Conservation (phyloP, 2,888 invertebrate species). For the Brenthis hecate region DNA sequence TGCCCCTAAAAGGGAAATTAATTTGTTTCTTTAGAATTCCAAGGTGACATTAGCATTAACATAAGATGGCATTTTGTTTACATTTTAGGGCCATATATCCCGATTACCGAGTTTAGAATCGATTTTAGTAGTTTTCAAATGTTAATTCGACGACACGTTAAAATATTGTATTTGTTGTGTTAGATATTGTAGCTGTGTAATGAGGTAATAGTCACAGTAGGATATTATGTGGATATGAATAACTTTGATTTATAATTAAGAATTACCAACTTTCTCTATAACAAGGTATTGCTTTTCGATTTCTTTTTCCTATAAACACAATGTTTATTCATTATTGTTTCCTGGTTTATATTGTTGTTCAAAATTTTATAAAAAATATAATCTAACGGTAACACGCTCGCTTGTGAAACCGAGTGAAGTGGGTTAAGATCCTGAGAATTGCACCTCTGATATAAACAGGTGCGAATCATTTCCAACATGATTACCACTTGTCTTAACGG, state of each 20-base stretch:
- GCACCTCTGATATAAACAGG: no score
- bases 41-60: slow-evolving; percentile 29
- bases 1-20: slow-evolving; percentile 26
- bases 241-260: slow-evolving; percentile 33
- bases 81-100: slow-evolving; percentile 24
- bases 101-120: slow-evolving; percentile 31
- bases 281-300: not conserved
- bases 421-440: no score
- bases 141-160: slow-evolving; percentile 31
- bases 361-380: no score
- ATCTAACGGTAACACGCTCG: no score
- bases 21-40: slow-evolving; percentile 31
- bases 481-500: no score
- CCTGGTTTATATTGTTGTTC: no score
- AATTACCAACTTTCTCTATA: slow-evolving; percentile 33
- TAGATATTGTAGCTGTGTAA: slow-evolving; percentile 31
- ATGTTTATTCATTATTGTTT: no score
- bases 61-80: slow-evolving; percentile 31
- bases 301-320: not conserved
- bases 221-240: slow-evolving; percentile 15
- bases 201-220: slow-evolving; percentile 38
- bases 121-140: slow-evolving; percentile 26
- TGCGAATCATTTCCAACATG: no score
- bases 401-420: no score
- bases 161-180: slow-evolving; percentile 32